A percentile compares a stretch with the other conserved stretches of the same genome.
These are phyloP conservation scores for Zaprionus taronus DNA, from an alignment of 1,140 invertebrate species.

Conservation along the genomic window DNA sequence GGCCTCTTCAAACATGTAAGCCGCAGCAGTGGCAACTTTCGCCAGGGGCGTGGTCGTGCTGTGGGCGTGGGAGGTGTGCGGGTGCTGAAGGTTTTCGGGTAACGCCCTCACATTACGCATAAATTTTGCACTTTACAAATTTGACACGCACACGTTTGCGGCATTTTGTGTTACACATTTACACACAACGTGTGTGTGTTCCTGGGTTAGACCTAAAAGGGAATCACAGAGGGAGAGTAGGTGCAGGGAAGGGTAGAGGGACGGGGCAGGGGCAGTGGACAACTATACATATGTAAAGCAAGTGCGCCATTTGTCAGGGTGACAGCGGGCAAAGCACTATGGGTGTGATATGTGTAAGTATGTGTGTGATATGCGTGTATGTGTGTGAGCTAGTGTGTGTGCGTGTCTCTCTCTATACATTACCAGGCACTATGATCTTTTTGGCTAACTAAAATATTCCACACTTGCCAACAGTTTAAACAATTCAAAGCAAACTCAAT, in stretches of 20 bases:
- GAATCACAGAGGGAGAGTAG: background rate
- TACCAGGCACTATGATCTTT: slow-evolving; percentile 2
- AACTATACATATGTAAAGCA: slow-evolving; percentile 77
- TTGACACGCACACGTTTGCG: slow-evolving; percentile 81
- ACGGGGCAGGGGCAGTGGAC: slow-evolving; percentile 15
- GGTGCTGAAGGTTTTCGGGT: slow-evolving; percentile 31
- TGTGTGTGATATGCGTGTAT: background rate
- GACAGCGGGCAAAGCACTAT: slow-evolving; percentile 46
- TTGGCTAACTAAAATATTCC: background rate
- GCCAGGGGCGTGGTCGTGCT: background rate
- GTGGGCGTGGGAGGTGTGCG: background rate
- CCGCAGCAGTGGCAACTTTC: slow-evolving; percentile 42
- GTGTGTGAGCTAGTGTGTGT: slow-evolving; percentile 7
- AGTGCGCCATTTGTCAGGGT: slow-evolving; percentile 75
- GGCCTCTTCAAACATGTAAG: slow-evolving; percentile 76
- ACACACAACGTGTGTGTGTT: slow-evolving; percentile 45
- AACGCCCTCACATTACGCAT: slow-evolving; percentile 79
- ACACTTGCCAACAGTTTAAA: background rate
- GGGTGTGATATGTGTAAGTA: background rate
- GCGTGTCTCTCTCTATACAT: background rate
- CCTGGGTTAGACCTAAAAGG: background rate
- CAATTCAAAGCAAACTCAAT: background rate
- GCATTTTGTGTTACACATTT: slow-evolving; percentile 80
- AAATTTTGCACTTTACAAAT: slow-evolving; percentile 83
- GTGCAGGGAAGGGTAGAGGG: background rate